A percentile compares a stretch with the other conserved stretches of the same genome.
phyloP scores from a whole-genome alignment of 2,797 vertebrate genomes.

The Melanotaenia parkinsoni region DNA sequence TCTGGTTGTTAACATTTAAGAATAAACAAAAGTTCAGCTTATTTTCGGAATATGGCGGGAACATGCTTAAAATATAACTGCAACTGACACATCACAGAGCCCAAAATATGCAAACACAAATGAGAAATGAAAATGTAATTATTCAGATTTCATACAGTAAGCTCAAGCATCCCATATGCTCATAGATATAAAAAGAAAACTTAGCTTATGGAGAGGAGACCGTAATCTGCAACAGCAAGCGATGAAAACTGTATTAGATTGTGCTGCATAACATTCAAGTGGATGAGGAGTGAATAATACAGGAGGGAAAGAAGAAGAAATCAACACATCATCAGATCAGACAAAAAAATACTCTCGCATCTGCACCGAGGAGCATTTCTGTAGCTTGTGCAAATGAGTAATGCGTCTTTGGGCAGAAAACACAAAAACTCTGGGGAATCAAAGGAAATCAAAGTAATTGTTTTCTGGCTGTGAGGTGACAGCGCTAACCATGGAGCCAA shows the following conservation, averaged over 20 bases:
- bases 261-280: conserved; percentile 5
- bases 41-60: conserved; percentile 11
- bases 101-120: conserved; percentile 10
- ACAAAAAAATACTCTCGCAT: conserved; percentile 5
- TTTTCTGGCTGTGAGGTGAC: conserved; percentile 31
- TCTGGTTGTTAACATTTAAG: conserved; percentile 4
- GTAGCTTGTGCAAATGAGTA: conserved; percentile 10
- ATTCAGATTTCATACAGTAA: conserved; percentile 10
- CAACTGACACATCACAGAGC: conserved; percentile 2
- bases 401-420: conserved; percentile 18
- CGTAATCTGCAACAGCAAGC: conserved; percentile 6
- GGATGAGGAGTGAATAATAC: not conserved
- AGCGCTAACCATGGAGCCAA: conserved; percentile 28
- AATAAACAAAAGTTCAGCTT: conserved; percentile 8
- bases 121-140: conserved; percentile 21
- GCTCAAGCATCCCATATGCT: not conserved
- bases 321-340: conserved; percentile 8
- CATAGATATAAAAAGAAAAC: not conserved
- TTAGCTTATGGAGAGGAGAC: not conserved
- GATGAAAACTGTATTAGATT: conserved; percentile 8
- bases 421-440: conserved; percentile 18
- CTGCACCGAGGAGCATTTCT: conserved; percentile 15
- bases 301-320: conserved; percentile 6
- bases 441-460: conserved; percentile 25
- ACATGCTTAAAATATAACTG: not conserved